A percentile compares a stretch with the other conserved stretches of the same genome.
These are phyloP conservation scores for Bombus terrestris DNA, from an alignment of 1,140 invertebrate genomes.

Conservation along the genomic window DNA sequence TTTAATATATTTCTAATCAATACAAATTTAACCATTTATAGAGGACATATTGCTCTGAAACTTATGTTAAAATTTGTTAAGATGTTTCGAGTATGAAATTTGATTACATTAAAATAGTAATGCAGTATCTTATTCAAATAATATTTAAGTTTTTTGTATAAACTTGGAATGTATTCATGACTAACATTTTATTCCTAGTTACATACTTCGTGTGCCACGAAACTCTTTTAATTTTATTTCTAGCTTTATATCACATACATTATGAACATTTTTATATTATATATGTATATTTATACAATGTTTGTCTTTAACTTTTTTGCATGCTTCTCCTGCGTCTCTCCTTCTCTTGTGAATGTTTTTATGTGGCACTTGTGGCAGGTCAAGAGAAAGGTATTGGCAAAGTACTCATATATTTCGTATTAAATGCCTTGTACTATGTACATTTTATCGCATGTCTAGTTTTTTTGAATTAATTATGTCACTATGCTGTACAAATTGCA, in stretches of 20 bases:
- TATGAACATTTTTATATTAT: constrained; percentile 69
- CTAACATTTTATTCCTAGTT: constrained; percentile 38
- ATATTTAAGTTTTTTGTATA: constrained; percentile 15
- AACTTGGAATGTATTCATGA: constrained; percentile 20
- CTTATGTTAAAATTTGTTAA: neutral
- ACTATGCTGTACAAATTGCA: constrained; percentile 3
- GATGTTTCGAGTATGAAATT: neutral
- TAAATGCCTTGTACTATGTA: constrained; percentile 62
- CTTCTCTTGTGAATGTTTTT: constrained; percentile 85
- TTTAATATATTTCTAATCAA: constrained; percentile 10
- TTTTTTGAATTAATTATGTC: constrained; percentile 13
- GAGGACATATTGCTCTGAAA: neutral
- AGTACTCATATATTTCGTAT: constrained; percentile 75
- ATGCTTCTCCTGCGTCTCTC: constrained; percentile 83
- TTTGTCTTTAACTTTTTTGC: constrained; percentile 84
- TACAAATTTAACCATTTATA: constrained; percentile 16
- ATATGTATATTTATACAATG: constrained; percentile 77
- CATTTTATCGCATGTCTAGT: constrained; percentile 29
- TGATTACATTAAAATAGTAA: neutral
- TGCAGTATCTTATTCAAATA: neutral
- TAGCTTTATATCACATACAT: constrained; percentile 58
- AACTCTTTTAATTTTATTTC: constrained; percentile 22
- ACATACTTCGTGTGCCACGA: constrained; percentile 6
- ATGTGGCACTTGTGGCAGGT: constrained; percentile 85
- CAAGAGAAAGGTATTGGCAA: constrained; percentile 85